Base-by-base conservation (phyloP, 2,797 vertebrate genomes). In the Taeniopygia guttata region DNA sequence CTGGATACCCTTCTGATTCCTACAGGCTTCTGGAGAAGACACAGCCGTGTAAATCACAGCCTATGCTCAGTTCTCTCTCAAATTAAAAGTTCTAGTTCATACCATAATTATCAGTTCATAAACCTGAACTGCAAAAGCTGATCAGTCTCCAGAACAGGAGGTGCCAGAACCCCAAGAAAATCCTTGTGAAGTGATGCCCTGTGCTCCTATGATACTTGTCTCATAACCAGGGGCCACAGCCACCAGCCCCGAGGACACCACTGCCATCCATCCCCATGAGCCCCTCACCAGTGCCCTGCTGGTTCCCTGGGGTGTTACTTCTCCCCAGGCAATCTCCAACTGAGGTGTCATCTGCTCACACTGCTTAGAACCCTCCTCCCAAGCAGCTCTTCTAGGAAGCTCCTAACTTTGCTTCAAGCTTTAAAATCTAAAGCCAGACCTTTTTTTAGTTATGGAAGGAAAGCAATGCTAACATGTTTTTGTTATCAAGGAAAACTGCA, bases 391-490 rank as follows among this genome's bases (percentile, higher is more conserved):
- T 86, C 54, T 45, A 30, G 40, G 74, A 59, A 70, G 85, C 55
- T 62, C 63, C 63, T 49, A 36, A 22, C 16, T 79, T 76, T 34
- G 14, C 59, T 72, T 89, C 70, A 67, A 70, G 29, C 17, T 48
- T 69, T 55, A 52, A 72, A 30, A 68, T 38, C 21, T 45, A 5
- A 84, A 87, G 21, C 6, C 59, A 84, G 69, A 88, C 63, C 63
- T 87, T 94, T 89, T 92, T 86, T 87, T 38, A 84, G 49, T 60
- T 83, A 68, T 51, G 46, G 45, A 75, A 92, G 56, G 59, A 87
- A 95, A 93, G 83, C 30, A 60, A 94, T 64, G 87, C 60, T 66
- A 4, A 6, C 9, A 72, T 30, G 7, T 17, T 85, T 83, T 36
- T 67, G 46, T 56, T 63, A 17, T 40, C 27, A 32, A 80, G 94